A percentile compares a stretch with the other conserved stretches of the same genome.
phyloP scores from a whole-genome alignment of 1,140 invertebrate genomes.

The Drosophila guanche region DNA sequence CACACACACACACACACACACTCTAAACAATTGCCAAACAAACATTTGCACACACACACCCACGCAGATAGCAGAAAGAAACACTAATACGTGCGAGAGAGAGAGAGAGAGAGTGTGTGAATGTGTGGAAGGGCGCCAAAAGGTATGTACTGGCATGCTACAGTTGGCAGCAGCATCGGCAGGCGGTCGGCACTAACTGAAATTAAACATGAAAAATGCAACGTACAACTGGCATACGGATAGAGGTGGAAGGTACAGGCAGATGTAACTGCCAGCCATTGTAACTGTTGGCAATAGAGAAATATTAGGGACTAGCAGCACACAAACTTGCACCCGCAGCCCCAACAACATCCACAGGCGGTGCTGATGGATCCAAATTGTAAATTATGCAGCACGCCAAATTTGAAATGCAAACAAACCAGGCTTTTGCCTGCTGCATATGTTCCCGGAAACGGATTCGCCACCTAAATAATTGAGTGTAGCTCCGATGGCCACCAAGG shows the following conservation, averaged over 20 bases:
- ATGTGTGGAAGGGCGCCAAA: conserved; percentile 44
- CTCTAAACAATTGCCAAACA: conserved; percentile 44
- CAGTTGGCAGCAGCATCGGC: conserved; percentile 23
- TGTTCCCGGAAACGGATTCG: conserved; percentile 22
- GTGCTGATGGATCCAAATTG: conserved; percentile 31
- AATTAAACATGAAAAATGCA: conserved; percentile 82
- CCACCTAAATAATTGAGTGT: not conserved
- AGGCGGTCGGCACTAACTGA: conserved; percentile 65
- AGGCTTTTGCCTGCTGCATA: conserved; percentile 7
- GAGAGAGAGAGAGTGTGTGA: no score
- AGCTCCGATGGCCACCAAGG: not conserved
- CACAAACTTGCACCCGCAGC: conserved; percentile 14
- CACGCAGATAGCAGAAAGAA: no score
- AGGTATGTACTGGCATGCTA: conserved; percentile 48
- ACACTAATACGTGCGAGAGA: no score
- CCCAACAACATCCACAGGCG: not conserved
- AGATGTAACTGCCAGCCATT: conserved; percentile 24
- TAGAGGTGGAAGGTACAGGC: not conserved
- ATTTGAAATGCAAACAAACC: conserved; percentile 77
- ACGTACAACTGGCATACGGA: conserved; percentile 18
- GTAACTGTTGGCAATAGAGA: conserved; percentile 11
- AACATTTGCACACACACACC: conserved; percentile 13
- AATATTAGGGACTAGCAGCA: conserved; percentile 38
- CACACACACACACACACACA: conserved; percentile 37
- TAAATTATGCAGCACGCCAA: conserved; percentile 70